Evolutionary conservation across 1,140 invertebrate genomes (phyloP).

Genomic region (Eueides isabella): DNA sequence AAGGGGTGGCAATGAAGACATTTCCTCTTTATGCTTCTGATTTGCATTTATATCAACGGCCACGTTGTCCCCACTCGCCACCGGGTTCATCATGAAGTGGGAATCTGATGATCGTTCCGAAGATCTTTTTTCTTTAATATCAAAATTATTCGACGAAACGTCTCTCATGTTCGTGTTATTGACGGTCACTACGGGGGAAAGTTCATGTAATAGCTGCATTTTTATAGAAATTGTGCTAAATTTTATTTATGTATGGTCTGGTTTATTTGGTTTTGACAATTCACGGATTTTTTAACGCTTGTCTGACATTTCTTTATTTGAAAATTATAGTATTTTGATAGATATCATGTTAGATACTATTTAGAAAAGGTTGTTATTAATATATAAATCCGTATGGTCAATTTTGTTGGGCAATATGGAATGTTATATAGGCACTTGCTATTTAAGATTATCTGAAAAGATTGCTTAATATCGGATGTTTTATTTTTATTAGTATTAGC

Average conservation of each 20-base stretch:
- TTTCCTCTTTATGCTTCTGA: slow-evolving; percentile 65
- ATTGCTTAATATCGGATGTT: too few species aligned
- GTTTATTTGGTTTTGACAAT: slow-evolving; percentile 52
- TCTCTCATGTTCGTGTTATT: slow-evolving; percentile 57
- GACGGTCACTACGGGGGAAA: slow-evolving; percentile 47
- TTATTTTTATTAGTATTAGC: too few species aligned
- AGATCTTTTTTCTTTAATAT: slow-evolving; percentile 59
- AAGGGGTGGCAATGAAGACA: slow-evolving; percentile 49
- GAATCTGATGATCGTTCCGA: slow-evolving; percentile 55
- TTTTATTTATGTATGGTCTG: slow-evolving; percentile 46
- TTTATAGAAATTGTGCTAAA: slow-evolving; percentile 14
- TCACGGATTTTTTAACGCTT: slow-evolving; percentile 57
- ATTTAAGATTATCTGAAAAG: too few species aligned
- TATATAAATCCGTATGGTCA: neutral
- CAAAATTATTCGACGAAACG: slow-evolving; percentile 52
- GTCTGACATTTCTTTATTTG: slow-evolving; percentile 55
- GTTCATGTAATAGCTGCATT: slow-evolving; percentile 69
- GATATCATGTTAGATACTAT: neutral
- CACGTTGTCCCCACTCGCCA: slow-evolving; percentile 74
- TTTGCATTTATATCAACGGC: slow-evolving; percentile 51
- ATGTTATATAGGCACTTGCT: too few species aligned
- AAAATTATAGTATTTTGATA: slow-evolving; percentile 29
- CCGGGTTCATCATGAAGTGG: slow-evolving; percentile 66
- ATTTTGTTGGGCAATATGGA: neutral
- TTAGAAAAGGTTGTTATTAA: neutral